Base-by-base conservation (phyloP, 2,797 vertebrate genomes). In the Tamandua tetradactyla region DNA sequence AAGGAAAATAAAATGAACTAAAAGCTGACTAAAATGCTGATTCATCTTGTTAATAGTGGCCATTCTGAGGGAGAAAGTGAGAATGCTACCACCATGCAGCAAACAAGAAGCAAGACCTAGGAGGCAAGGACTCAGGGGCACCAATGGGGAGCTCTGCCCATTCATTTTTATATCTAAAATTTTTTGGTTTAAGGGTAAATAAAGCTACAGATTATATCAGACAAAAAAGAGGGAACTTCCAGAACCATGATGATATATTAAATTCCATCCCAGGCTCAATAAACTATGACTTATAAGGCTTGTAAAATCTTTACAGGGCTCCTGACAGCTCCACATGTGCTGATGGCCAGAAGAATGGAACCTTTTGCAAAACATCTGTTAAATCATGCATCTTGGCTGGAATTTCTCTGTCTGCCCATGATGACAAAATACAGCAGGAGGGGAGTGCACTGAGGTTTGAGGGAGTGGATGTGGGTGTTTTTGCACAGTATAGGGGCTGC, bases 271-370 rank as follows among this genome's bases (percentile, higher is more conserved):
- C 97, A 98, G 97, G 88, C 97, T 98, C 97, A 97, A 97, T 98
- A 98, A 98, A 98, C 96, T 97, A 94, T 96, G 97, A 97, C 98
- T 98, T 98, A 96, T 97, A 98, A 97, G 96, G 97, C 98, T 98
- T 98, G 95, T 98, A 98, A 98, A 98, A 97, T 96, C 94, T 98
- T 98, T 98, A 98, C 96, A 97, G 98, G 97, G 87, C 97, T 98
- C 98, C 96, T 98, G 98, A 98, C 97, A 98, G 95, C 96, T 97
- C 95, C 97, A 96, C 97, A 98, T 98, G 97, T 97, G 90, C 97
- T 93, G 97, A 98, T 97, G 98, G 97, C 97, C 97, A 98, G 97
- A 97, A 96, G 96, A 98, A 97, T 96, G 97, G 98, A 98, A 98
- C 96, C 93, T 98, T 98, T 98, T 98, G 97, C 97, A 98, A 97